Evolutionary conservation across 2,888 invertebrate species (phyloP).

Genomic region (Xestia sexstrigata): DNA sequence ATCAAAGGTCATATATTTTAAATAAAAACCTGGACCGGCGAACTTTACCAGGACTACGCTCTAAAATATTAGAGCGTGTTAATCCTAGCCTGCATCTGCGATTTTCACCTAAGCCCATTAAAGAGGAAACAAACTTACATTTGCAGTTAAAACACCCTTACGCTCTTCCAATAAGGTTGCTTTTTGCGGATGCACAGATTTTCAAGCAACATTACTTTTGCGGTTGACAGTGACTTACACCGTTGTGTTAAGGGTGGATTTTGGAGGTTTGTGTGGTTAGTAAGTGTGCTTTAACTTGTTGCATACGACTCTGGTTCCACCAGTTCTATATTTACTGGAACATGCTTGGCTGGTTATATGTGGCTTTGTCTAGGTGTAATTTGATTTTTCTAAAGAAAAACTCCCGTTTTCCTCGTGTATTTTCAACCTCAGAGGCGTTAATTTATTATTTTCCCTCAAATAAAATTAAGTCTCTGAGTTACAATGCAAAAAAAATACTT

Average conservation of each 20-base stretch:
- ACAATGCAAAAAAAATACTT: background rate
- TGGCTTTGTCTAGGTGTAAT: slow-evolving; percentile 20
- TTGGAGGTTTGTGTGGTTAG: background rate
- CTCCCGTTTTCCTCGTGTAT: too few species aligned
- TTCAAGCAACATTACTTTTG: slow-evolving; percentile 13
- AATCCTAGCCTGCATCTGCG: slow-evolving; percentile 66
- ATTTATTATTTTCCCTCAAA: background rate
- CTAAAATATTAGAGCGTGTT: slow-evolving; percentile 63
- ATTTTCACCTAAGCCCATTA: slow-evolving; percentile 65
- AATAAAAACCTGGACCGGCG: slow-evolving; percentile 45
- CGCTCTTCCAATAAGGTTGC: slow-evolving; percentile 11
- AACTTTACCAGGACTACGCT: slow-evolving; percentile 54
- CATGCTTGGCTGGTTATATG: slow-evolving; percentile 28
- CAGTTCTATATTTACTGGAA: slow-evolving; percentile 42
- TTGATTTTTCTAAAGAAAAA: background rate
- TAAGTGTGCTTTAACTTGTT: slow-evolving; percentile 56
- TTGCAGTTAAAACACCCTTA: slow-evolving; percentile 27
- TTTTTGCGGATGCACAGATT: slow-evolving; percentile 21
- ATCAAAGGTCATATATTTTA: slow-evolving; percentile 31
- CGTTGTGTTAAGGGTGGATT: slow-evolving; percentile 19
- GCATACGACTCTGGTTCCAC: slow-evolving; percentile 54
- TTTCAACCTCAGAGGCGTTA: background rate
- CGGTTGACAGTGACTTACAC: slow-evolving; percentile 9
- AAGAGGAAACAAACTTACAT: slow-evolving; percentile 49
- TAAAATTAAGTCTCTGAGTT: background rate